Evolutionary conservation across 2,888 invertebrate species (phyloP), one percentile per base, ranked within the genome.

Genomic region (Pteria penguin): DNA sequence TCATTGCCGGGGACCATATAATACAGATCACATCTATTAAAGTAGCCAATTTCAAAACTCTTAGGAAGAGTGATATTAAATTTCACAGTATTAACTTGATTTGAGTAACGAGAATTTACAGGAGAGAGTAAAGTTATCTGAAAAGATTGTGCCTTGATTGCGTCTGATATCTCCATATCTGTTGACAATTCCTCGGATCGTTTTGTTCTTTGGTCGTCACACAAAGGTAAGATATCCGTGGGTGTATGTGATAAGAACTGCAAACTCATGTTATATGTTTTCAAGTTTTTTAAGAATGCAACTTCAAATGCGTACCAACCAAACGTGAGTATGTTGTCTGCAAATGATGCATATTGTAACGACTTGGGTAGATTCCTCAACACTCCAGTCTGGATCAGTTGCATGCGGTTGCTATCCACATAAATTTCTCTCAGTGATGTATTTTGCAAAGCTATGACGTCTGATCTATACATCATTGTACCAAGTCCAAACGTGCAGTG

Each of bases 401-500:
- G 62, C 0, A 63, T 31, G 26, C 62, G 52, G 32, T 71, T 71
- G 11, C 24, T 55, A 26, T 62, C 71, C 18, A 71, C n/a, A 31
- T 71, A 24, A 18, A 71, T 29, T 32, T 71, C 63, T 24, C 52
- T 14, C 5, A 71, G 27, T 14, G 31, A 36, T 4, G 71, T 71
- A 27, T 62, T n/a, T 11, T 62, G n/a, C 24, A 71, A 54, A 5
- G 52, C 31, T 0, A 32, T 32, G 3, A 54, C 5, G 31, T 71
- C 62, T 22, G n/a, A 29, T 18, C 26, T 27, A 8, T 32, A 62
- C 0, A 71, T 29, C 22, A 33, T 52, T 55, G 71, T 63, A 3
- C 71, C 71, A 8, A 63, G 29, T n/a, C 71, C 71, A 33, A 52
- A 60, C 14, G 32, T 71, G 55, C 71, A 71, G 18, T 55, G 52